Evolutionary conservation across 2,888 invertebrate species (phyloP), one percentile per base, ranked within the genome.

Genomic region (Temnothorax rugatulus): DNA sequence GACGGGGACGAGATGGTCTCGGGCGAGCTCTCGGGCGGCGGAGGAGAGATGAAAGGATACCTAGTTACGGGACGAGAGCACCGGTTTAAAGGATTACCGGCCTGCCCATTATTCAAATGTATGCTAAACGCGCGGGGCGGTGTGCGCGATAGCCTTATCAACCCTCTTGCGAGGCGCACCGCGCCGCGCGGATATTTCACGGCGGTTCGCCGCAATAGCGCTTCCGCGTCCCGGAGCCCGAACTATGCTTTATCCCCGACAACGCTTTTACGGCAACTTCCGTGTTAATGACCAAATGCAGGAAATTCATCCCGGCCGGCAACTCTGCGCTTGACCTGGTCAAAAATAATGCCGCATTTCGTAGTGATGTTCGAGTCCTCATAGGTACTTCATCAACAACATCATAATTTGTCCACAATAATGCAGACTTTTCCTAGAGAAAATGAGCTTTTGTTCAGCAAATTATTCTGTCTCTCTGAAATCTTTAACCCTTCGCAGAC

Each of bases 101-200:
- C 92, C 93, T 93, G 90, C 93, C 93, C 94, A 94, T 95, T 95
- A 95, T 95, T 95, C 94, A 95, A 95, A 95, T 95, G 93, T 95
- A 95, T 95, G 95, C 94, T 95, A 95, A 95, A 94, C 93, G 94
- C 92, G 90, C 90, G 87, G 90, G 90, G 91, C 90, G 90, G 84
- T 90, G 91, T 93, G 93, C 92, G 93, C 94, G 94, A 94, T 94
- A 94, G 94, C 94, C 94, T 94, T 94, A 95, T 94, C 94, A 94
- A 92, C 92, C 92, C 93, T 93, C 93, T 93, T 91, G 90, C 91
- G 90, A 90, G 89, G 89, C 64, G 63, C 85, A 84, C 83, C 86
- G 87, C 76, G 68, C 83, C 84, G 64, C 79, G 79, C 87, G 86
- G 85, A 89, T 90, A 90, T 89, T 89, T 87, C 76, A 90, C 85